Base-by-base conservation (phyloP, 2,797 vertebrate species). In the Phaenicophaeus curvirostris region DNA sequence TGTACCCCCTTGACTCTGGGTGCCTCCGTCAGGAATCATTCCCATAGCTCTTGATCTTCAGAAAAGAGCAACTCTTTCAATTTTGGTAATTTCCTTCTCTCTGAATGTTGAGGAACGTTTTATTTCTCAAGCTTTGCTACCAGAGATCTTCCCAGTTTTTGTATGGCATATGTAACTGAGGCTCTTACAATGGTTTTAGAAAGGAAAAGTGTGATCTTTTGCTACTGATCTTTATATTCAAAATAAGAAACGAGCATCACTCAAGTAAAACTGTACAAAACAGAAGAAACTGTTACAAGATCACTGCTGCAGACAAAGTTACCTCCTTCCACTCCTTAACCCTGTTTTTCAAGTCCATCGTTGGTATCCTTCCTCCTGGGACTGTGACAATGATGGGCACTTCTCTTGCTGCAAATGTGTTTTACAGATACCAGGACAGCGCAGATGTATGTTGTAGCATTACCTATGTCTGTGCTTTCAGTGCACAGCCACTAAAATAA, bases 261-360 rank as follows among this genome's bases (percentile, higher is more conserved):
- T 59, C 15, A 44, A 51, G 48, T 37, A 73, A 66, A 57, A 71
- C 33, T 15, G 84, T 51, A 63, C 2, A 53, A 69, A 73, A 11
- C 17, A 62, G 18, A 33, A 75, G 14, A 83, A 79, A 23, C 9
- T 41, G 17, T 53, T 79, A 67, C 5, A 62, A 66, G 27, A 31
- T 75, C 15, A 9, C 37, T 63, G 65, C 39, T 76, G 2, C 17
- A 5, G 31, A 39, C 3, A 2, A 41, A 66, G 23, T 39, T 73
- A 28, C 35, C 13, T 67, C 8, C 30, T 90, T 79, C 50, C 51
- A n/a, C 27, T 72, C 41, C n/a, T 75, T 55, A 41, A 8, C 15
- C 4, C 15, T 53, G 0, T 58, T n/a, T 62, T 73, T 79, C 10
- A 41, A 39, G 8, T 30, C 50, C 5, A 1, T 37, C n/a, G n/a